Conservation (phyloP, 1,140 invertebrate species). For the Melitaea cinxia region DNA sequence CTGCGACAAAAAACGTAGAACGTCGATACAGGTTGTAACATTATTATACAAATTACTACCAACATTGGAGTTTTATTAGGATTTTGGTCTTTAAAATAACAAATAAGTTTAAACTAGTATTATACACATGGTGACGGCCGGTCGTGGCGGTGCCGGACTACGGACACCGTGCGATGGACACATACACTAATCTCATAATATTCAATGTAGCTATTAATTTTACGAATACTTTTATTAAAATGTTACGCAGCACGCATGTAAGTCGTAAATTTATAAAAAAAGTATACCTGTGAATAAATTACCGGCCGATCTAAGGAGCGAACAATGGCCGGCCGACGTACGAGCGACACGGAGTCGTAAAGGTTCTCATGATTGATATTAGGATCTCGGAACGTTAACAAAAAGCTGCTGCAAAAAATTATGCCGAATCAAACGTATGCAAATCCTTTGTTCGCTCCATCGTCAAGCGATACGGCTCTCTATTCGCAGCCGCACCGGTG, state of each 20-base stretch:
- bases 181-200: neutral
- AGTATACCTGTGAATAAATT: slow-evolving; percentile 32
- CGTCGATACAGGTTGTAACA: neutral
- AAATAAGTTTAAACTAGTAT: neutral
- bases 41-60: neutral
- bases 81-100: neutral
- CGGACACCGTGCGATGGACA: neutral
- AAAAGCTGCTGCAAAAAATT: slow-evolving; percentile 49
- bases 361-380: slow-evolving; percentile 50
- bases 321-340: slow-evolving; percentile 18
- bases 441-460: slow-evolving; percentile 44
- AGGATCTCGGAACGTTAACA: slow-evolving; percentile 42
- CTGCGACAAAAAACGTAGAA: neutral
- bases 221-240: slow-evolving; percentile 1
- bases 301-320: slow-evolving; percentile 16
- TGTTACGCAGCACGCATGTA: neutral
- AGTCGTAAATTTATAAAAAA: slow-evolving; percentile 3
- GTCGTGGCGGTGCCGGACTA: too few species aligned
- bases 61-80: too few species aligned
- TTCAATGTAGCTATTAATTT: neutral
- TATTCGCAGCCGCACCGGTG: neutral
- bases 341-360: slow-evolving; percentile 26
- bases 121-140: neutral
- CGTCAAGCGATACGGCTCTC: neutral
- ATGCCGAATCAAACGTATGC: slow-evolving; percentile 42